Evolutionary conservation across 2,888 invertebrate species (phyloP).

Genomic region (Lypha dubia): DNA sequence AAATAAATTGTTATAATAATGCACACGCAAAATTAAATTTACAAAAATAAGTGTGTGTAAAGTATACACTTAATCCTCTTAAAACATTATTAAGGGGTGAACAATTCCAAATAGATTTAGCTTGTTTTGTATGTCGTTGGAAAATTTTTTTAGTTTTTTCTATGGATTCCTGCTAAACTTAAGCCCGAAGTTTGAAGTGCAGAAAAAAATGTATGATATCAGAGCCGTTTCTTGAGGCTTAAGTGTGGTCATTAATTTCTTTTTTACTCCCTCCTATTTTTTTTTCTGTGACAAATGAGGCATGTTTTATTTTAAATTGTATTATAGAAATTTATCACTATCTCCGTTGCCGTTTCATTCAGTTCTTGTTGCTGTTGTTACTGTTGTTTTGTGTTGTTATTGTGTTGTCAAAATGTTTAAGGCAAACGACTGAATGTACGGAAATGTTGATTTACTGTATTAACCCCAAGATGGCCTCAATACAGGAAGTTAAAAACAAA

Average conservation of each 20-base stretch:
- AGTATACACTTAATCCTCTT: slow-evolving; percentile 6
- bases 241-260: not conserved
- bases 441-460: slow-evolving; percentile 9
- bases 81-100: not conserved
- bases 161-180: too few species aligned
- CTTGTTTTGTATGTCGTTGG: not conserved
- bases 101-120: not conserved
- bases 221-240: not conserved
- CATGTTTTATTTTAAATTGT: slow-evolving; percentile 37
- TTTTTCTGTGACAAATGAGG: slow-evolving; percentile 36
- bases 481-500: not conserved
- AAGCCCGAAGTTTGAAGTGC: too few species aligned
- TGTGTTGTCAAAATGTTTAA: slow-evolving; percentile 13
- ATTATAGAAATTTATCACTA: slow-evolving; percentile 16
- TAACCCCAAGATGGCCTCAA: not conserved
- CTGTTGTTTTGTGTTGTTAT: too few species aligned
- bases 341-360: not conserved
- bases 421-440: not conserved
- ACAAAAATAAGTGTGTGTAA: slow-evolving; percentile 15
- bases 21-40: not conserved
- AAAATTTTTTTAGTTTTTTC: too few species aligned
- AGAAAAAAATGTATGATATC: too few species aligned
- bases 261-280: not conserved
- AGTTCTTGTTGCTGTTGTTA: slow-evolving; percentile 13
- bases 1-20: slow-evolving; percentile 32